Conservation (phyloP, 2,797 vertebrate species). For the Anguilla megastoma region DNA sequence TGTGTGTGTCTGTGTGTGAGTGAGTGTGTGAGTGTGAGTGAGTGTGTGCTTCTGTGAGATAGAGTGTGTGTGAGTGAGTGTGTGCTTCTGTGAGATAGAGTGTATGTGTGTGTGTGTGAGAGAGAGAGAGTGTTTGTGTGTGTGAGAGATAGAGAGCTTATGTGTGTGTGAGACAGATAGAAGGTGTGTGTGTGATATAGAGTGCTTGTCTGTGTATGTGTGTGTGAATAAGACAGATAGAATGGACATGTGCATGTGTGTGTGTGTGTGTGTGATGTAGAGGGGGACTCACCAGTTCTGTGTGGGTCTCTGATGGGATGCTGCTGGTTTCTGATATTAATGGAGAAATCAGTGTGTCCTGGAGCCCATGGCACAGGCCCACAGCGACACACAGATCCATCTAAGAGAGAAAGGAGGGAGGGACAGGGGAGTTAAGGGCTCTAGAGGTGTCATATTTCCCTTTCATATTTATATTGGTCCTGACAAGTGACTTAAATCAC, state of each 20-base stretch:
- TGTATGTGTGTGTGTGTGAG: neutral
- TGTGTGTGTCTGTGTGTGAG: neutral
- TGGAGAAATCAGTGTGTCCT: constrained; percentile 20
- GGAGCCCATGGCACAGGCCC: constrained; percentile 39
- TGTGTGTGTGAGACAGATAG: neutral
- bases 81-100: neutral
- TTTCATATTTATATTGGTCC: neutral
- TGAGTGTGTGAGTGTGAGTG: neutral
- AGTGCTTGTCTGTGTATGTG: neutral
- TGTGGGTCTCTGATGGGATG: neutral
- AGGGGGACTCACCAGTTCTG: constrained; percentile 17
- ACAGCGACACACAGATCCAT: neutral
- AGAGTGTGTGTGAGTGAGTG: neutral
- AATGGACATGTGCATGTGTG: neutral
- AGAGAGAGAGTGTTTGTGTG: neutral
- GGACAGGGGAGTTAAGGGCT: neutral
- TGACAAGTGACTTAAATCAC: neutral
- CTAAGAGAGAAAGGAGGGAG: constrained; percentile 18
- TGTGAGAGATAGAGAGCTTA: neutral
- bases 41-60: neutral
- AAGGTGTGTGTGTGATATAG: neutral
- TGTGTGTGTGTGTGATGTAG: neutral
- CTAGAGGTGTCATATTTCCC: neutral
- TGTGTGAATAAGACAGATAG: neutral
- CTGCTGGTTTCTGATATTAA: neutral